Percentiles rank a stretch among this genome's conserved stretches.
Evolutionary conservation across 2,797 vertebrate species (phyloP).

Genomic region (Epinephelus malabaricus): DNA sequence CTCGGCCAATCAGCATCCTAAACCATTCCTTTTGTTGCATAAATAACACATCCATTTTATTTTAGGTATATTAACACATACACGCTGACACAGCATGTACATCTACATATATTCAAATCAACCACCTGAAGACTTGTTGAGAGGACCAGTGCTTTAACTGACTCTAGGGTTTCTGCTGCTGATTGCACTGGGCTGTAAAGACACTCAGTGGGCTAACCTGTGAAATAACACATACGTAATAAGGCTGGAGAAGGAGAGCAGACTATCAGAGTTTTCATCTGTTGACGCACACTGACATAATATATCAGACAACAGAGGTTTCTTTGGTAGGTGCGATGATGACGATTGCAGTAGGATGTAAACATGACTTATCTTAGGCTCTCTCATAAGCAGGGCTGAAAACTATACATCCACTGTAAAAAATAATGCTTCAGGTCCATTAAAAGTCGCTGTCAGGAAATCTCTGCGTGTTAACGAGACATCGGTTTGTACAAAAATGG

Average conservation of each 20-base stretch:
- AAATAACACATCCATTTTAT: constrained; percentile 10
- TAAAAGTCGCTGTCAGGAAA: constrained; percentile 61
- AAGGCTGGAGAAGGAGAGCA: constrained; percentile 66
- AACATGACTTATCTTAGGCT: constrained; percentile 64
- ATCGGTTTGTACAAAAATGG: constrained; percentile 58
- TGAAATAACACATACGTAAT: constrained; percentile 46
- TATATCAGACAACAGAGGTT: constrained; percentile 67
- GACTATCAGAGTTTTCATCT: constrained; percentile 56
- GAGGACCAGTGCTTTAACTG: constrained; percentile 15
- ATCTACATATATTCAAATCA: constrained; percentile 7
- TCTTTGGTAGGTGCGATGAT: constrained; percentile 81
- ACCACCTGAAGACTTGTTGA: constrained; percentile 12
- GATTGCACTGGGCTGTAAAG: constrained; percentile 38
- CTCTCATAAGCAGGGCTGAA: constrained; percentile 44
- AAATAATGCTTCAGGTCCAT: constrained; percentile 52
- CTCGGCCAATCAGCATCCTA: not conserved
- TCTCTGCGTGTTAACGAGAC: constrained; percentile 37
- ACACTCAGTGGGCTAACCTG: constrained; percentile 43
- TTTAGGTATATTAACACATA: constrained; percentile 4
- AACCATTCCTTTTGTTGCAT: constrained; percentile 22
- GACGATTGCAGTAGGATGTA: constrained; percentile 60
- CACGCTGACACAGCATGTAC: constrained; percentile 12
- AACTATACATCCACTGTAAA: constrained; percentile 51
- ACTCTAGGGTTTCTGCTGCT: constrained; percentile 5
- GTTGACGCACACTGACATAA: constrained; percentile 53